phyloP scores from a whole-genome alignment of 2,113 vertebrate genomes.

The Nothobranchius furzeri region DNA sequence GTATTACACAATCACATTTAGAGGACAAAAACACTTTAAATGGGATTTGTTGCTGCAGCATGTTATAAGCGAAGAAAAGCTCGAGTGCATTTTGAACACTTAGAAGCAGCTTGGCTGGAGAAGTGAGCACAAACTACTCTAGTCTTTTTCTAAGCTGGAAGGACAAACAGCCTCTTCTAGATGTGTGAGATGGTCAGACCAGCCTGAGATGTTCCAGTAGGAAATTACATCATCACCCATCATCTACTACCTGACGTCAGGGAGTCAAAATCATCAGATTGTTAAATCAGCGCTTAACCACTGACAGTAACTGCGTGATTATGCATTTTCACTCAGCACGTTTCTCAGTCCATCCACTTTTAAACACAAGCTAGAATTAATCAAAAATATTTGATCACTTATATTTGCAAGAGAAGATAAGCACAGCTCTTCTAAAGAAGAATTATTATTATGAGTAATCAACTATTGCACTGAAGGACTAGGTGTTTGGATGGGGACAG shows the following conservation, averaged over 20 bases:
- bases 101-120: background rate
- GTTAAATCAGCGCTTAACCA: background rate
- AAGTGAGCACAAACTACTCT: background rate
- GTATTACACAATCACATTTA: background rate
- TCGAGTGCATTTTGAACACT: background rate
- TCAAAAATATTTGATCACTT: background rate
- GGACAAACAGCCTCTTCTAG: background rate
- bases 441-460: background rate
- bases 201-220: background rate
- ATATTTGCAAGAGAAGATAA: too few species aligned
- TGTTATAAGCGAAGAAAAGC: background rate
- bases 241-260: background rate
- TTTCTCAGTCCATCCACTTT: background rate
- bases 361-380: background rate
- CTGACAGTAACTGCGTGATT: background rate
- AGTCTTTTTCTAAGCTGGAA: background rate
- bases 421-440: background rate
- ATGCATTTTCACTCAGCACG: background rate
- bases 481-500: background rate
- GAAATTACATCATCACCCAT: background rate
- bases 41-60: background rate
- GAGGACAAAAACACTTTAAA: background rate
- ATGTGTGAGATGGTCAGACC: background rate
- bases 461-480: background rate
- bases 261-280: background rate